Evolutionary conservation across 1,140 invertebrate genomes (phyloP), one percentile per base, ranked within the genome.

Genomic region (Scylla paramamosain): DNA sequence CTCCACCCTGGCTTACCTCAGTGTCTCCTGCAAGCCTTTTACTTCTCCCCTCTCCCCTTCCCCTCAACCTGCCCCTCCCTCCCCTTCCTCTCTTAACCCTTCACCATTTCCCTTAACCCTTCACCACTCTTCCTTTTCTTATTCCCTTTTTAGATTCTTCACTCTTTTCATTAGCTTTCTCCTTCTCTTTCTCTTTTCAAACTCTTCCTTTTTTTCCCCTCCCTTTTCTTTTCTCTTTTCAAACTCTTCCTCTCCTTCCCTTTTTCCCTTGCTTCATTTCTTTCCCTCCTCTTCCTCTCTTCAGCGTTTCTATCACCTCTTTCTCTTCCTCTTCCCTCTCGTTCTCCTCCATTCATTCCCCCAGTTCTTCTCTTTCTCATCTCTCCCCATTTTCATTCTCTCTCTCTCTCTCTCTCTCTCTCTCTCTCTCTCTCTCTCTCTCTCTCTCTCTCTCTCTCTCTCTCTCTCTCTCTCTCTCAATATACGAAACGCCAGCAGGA

Each of bases 351-450:
- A 2, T 88, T 29, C 29, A 2, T 88, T 28, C 29, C 31, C 32
- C 86, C 29, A 8, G 10, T 28, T 88, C 86, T 32, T 28, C 32
- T 29, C n/a, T 28, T 32, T 10, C n/a, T 28, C n/a, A 4, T 88
- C 86, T 88, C 31, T 46, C n/a, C 4, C n/a, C 86, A 32, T 20
- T 88, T 29, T 46, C 31, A 10, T 29, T 88, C 45, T 46, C 31
- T 45, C 45, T 88, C 45, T 88, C 45, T 88, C 86, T 88, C 86
- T 88, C 86, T 88, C 86, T 88, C 86, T 88, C 86, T 88, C 86
- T 88, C 86, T 88, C 86, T 88, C 86, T 88, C 86, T 88, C 86
- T 88, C 86, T 88, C 86, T 88, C 86, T 88, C 86, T 88, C 86
- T 88, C 86, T 88, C 86, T 88, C 86, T 88, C 86, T 88, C 86